Conservation (phyloP, 1,140 invertebrate species). For the Zeugodacus cucurbitae region DNA sequence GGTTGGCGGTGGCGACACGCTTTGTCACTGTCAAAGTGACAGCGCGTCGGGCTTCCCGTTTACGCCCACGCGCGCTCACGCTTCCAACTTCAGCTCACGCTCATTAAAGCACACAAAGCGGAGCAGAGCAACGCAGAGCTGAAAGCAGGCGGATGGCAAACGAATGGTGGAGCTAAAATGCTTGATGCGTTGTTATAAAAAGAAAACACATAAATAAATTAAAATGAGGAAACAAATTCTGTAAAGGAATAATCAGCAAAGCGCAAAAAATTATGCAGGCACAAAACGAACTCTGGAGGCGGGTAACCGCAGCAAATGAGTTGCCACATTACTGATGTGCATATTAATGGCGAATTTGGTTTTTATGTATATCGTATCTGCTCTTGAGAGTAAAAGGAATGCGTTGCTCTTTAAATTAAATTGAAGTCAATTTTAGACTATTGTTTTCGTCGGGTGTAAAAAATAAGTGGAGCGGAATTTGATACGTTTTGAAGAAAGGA, state of each 20-base stretch:
- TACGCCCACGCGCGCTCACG: slow-evolving; percentile 28
- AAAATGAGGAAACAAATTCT: neutral
- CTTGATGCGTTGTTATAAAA: neutral
- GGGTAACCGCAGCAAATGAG: slow-evolving; percentile 16
- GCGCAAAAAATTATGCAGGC: slow-evolving; percentile 22
- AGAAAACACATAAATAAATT: slow-evolving; percentile 18
- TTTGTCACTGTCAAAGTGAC: slow-evolving; percentile 33
- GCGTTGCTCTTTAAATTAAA: too few species aligned
- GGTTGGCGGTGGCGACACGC: neutral
- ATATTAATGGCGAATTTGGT: neutral
- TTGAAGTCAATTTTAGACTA: too few species aligned
- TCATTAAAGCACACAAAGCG: slow-evolving; percentile 16
- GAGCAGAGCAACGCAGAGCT: neutral
- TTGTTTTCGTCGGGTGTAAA: too few species aligned
- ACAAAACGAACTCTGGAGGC: slow-evolving; percentile 14
- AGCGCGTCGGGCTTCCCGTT: slow-evolving; percentile 26
- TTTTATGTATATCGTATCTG: too few species aligned
- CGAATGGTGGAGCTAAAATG: neutral
- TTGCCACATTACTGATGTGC: slow-evolving; percentile 27
- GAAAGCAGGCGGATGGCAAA: neutral
- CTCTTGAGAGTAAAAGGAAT: too few species aligned
- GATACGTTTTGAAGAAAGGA: too few species aligned
- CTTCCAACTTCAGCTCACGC: neutral
- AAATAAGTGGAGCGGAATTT: too few species aligned
- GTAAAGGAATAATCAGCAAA: neutral